Evolutionary conservation across 2,888 invertebrate species (phyloP), one percentile per base, ranked within the genome.

Genomic region (Nemurella pictetii): DNA sequence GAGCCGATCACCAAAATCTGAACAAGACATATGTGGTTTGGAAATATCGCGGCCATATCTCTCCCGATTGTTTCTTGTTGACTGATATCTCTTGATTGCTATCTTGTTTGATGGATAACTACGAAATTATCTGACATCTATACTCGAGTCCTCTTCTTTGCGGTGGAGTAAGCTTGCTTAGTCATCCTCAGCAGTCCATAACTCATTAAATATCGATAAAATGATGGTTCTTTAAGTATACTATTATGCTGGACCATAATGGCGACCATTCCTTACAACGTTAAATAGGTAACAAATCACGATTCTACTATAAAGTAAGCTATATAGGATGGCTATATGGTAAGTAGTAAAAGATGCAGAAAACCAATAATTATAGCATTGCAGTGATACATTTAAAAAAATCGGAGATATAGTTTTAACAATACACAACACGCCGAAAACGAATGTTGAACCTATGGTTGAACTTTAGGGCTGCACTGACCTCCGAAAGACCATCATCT

Each of bases 41-140:
- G 55, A 55, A 3, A 55, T 55, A 55, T 55, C 55, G 3, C 55
- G 12, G 15, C 55, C 55, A 55, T 55, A 55, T 55, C 55, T 55
- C 55, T 55, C 55, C 55, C 55, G 55, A 55, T 55, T 20, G 20
- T 55, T 55, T 55, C 55, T 55, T 55, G 55, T 20, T 55, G 55
- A 55, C 55, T 55, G 55, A 55, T 55, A 55, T 55, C 55, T 55
- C 55, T 55, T 55, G 55, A 55, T 55, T 55, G 55, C 55, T 55
- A 55, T 55, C 55, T 55, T 55, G 55, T 7, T 75, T 75, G 75
- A 75, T 75, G 26, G 75, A 75, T 75, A 75, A 26, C 75, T 75
- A 26, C 75, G 26, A 75, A 75, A 75, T 75, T 75, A 75, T 75
- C 75, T 75, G 28, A 75, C 75, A 75, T 75, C 75, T 75, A 55